phyloP scores from a whole-genome alignment of 2,888 invertebrate species.

The Drosophila bunnanda region DNA sequence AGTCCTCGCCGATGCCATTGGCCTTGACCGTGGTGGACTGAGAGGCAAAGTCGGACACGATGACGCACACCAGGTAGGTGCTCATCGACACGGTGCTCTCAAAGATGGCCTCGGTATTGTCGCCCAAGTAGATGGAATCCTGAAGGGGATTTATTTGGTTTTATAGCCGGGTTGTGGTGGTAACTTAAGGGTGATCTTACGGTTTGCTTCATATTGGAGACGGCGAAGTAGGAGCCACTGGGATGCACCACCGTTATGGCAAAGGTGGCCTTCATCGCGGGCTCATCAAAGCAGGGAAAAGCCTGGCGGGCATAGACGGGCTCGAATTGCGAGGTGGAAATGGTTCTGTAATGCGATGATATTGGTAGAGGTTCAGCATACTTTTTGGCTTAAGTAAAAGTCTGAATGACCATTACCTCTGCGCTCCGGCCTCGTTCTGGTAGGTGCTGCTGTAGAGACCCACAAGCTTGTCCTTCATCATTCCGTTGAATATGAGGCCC shows the following conservation, averaged over 20 bases:
- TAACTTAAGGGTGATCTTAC: slow-evolving; percentile 20
- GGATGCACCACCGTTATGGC: slow-evolving; percentile 91
- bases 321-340: slow-evolving; percentile 96
- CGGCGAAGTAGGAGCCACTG: slow-evolving; percentile 87
- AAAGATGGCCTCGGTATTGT: slow-evolving; percentile 89
- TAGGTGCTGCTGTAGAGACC: slow-evolving; percentile 91
- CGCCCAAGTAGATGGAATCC: slow-evolving; percentile 61
- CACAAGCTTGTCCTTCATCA: slow-evolving; percentile 88
- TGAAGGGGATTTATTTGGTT: neutral
- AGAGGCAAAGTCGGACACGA: slow-evolving; percentile 93
- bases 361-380: slow-evolving; percentile 30
- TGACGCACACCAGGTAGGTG: slow-evolving; percentile 95
- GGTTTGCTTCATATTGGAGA: slow-evolving; percentile 87
- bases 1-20: slow-evolving; percentile 86
- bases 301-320: slow-evolving; percentile 97
- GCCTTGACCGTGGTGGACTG: slow-evolving; percentile 85
- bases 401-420: slow-evolving; percentile 83
- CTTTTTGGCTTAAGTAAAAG: slow-evolving; percentile 33
- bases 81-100: slow-evolving; percentile 95
- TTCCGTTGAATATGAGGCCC: slow-evolving; percentile 87
- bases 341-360: slow-evolving; percentile 86
- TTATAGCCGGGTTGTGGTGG: neutral
- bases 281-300: slow-evolving; percentile 98
- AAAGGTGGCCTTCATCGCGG: slow-evolving; percentile 94
- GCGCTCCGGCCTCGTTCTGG: slow-evolving; percentile 81